These are phyloP conservation scores for Drosophila grimshawi DNA, from an alignment of 1,140 invertebrate species.

Conservation along the genomic window DNA sequence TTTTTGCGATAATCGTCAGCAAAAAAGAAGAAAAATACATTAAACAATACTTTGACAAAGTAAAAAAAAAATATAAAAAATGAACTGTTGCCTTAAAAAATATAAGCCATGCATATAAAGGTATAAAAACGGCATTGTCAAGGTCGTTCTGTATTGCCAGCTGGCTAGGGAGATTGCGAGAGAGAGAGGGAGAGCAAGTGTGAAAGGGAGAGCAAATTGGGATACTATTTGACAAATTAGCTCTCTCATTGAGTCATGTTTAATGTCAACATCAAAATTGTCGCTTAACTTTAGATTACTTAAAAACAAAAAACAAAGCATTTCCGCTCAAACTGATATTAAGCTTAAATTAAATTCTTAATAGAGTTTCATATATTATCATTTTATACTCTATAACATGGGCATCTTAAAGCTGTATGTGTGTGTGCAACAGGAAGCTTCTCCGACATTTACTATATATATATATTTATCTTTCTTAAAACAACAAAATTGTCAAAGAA, in stretches of 20 bases:
- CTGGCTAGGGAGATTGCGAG: constrained; percentile 5
- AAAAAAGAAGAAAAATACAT: constrained; percentile 2
- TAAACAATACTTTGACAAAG: constrained; percentile 30
- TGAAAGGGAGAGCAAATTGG: neutral
- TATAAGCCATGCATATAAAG: constrained; percentile 12
- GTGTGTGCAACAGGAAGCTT: no score
- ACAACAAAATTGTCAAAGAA: no score
- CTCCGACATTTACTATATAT: no score
- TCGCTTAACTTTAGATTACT: neutral
- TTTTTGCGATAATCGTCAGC: constrained; percentile 34
- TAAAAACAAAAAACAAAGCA: neutral
- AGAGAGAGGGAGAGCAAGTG: neutral
- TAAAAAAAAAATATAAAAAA: constrained; percentile 6
- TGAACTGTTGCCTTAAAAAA: constrained; percentile 11
- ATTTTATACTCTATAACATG: no score
- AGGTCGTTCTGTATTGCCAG: constrained; percentile 38
- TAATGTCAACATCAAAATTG: neutral
- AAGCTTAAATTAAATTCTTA: no score
- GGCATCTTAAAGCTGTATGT: no score
- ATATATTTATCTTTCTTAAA: no score
- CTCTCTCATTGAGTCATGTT: neutral
- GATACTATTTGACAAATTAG: neutral
- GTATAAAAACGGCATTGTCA: constrained; percentile 48
- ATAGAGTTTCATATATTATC: no score
- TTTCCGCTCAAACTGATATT: no score